Conservation (phyloP, 2,797 vertebrate species). For the Gorsachius magnificus region DNA sequence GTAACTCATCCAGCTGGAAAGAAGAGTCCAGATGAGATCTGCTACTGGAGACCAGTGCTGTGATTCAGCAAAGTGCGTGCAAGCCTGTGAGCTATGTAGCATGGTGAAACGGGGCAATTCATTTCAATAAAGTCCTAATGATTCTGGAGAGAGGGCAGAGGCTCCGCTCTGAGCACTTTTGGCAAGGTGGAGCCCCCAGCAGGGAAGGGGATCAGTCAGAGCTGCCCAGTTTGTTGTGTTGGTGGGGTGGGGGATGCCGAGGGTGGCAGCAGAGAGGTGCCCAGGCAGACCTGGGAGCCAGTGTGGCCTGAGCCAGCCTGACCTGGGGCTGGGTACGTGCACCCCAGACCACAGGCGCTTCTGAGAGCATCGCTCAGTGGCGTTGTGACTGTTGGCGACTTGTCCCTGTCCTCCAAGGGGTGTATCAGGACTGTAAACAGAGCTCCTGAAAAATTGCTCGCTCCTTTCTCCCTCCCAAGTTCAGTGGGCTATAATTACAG, state of each 20-base stretch:
- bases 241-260: background rate
- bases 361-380: rapidly evolving
- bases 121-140: background rate
- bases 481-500: background rate
- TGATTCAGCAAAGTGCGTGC: background rate
- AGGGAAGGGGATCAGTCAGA: background rate
- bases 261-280: background rate
- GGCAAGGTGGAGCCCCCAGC: background rate
- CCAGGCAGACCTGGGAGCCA: background rate
- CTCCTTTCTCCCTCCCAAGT: background rate
- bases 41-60: background rate
- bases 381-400: background rate
- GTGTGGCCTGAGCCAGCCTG: background rate
- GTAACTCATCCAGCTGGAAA: background rate
- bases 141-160: background rate
- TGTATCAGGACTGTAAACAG: background rate
- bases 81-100: rapidly evolving
- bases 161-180: background rate
- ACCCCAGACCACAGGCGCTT: background rate
- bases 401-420: background rate
- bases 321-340: background rate
- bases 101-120: rapidly evolving
- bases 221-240: background rate
- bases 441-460: background rate
- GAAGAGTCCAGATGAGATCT: background rate